Conservation (phyloP, 2,888 invertebrate species). For the Zhuqinia jingwanae region DNA sequence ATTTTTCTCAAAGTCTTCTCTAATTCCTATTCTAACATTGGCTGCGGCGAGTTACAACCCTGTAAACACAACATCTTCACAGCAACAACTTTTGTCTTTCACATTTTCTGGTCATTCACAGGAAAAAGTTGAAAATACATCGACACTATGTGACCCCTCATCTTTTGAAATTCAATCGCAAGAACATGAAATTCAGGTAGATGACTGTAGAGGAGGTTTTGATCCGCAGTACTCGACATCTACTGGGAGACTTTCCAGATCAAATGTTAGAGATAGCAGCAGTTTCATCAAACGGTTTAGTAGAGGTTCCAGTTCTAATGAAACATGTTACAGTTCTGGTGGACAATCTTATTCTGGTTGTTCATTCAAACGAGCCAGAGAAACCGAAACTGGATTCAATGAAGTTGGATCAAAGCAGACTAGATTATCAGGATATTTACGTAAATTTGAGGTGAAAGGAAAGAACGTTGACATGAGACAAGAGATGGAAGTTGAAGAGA, state of each 20-base stretch:
- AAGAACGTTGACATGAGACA: not conserved
- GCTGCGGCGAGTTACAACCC: conserved; percentile 54
- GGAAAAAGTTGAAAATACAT: not conserved
- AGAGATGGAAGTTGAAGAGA: conserved; percentile 9
- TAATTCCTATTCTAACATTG: conserved; percentile 44
- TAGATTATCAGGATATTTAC: conserved; percentile 23
- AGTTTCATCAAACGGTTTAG: conserved; percentile 28
- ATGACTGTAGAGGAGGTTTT: conserved; percentile 26
- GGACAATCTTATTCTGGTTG: not conserved
- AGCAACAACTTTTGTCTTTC: conserved; percentile 17
- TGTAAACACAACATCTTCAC: conserved; percentile 13
- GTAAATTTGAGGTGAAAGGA: not conserved
- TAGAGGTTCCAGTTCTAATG: not conserved
- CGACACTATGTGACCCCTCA: not conserved
- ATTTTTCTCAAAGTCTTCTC: conserved; percentile 53
- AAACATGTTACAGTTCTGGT: not conserved
- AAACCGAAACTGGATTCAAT: not conserved
- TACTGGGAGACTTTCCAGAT: not conserved
- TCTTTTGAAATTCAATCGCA: conserved; percentile 9
- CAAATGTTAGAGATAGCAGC: not conserved
- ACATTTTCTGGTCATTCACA: not conserved
- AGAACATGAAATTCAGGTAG: not conserved
- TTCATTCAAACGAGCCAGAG: conserved; percentile 29
- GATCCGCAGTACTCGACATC: conserved; percentile 45
- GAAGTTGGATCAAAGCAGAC: not conserved